Conservation (phyloP, 2,888 invertebrate genomes). For the Ceramica pisi region DNA sequence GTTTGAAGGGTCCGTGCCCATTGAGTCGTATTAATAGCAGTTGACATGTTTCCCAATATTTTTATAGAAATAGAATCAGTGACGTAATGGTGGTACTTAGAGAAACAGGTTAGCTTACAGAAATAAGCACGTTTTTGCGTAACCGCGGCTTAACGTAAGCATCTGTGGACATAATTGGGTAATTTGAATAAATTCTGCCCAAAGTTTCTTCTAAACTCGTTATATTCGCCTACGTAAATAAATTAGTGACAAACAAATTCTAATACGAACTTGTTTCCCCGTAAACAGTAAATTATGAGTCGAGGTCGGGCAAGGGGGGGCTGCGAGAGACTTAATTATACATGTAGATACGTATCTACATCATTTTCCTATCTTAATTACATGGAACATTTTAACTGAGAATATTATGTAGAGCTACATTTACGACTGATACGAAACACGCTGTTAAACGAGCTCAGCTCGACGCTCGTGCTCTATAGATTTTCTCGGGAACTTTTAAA, state of each 20-base stretch:
- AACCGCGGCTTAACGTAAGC: conserved; percentile 33
- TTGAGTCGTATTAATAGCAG: conserved; percentile 36
- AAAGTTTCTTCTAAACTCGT: conserved; percentile 33
- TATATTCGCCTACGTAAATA: conserved; percentile 32
- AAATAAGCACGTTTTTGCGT: conserved; percentile 37
- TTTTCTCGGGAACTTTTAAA: conserved; percentile 59
- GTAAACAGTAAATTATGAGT: conserved; percentile 24
- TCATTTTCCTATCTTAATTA: conserved; percentile 48
- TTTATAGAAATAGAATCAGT: conserved; percentile 38
- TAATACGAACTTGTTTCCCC: conserved; percentile 23
- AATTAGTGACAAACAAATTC: conserved; percentile 41
- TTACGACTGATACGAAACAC: conserved; percentile 29
- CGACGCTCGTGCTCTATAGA: conserved; percentile 38
- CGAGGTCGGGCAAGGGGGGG: conserved; percentile 19
- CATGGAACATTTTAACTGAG: conserved; percentile 34
- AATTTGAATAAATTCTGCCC: conserved; percentile 37
- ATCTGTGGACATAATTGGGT: conserved; percentile 32
- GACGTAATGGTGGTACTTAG: conserved; percentile 33
- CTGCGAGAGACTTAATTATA: conserved; percentile 41
- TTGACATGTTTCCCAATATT: conserved; percentile 25
- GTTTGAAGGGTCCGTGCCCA: conserved; percentile 36
- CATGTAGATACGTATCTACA: conserved; percentile 29
- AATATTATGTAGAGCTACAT: conserved; percentile 14
- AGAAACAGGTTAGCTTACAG: conserved; percentile 36
- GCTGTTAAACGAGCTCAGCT: conserved; percentile 8